Evolutionary conservation across 2,113 vertebrate genomes (phyloP), one percentile per base, ranked within the genome.

Genomic region (Lanius collurio): DNA sequence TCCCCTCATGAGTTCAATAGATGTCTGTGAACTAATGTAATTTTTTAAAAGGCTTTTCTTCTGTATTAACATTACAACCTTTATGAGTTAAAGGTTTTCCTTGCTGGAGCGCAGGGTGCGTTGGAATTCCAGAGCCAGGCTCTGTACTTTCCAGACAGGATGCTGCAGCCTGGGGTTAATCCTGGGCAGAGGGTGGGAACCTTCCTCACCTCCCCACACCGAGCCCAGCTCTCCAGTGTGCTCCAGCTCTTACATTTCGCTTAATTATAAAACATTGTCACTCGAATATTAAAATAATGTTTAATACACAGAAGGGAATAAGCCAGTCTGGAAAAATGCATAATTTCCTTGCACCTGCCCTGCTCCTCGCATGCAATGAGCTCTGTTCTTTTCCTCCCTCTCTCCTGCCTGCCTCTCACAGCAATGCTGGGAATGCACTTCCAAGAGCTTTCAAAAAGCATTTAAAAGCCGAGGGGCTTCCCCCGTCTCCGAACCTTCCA

Each of bases 241-340:
- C 92, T 97, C 94, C 33, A 28, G 74, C 96, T 95, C 94, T 97
- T 98, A 98, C 98, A 97, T 94, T 97, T 87, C 94, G 97, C 97
- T 98, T 98, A 98, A 98, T 98, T 98, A 98, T 98, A 96, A 98
- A 98, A 98, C 97, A 97, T 97, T 98, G 98, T 98, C 97, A 95
- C 96, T 97, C 41, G 93, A 98, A 98, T 98, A 98, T 98, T 98
- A 98, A 98, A 98, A 97, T 98, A 98, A 97, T 98, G 98, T 98
- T 98, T 98, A 98, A 98, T 97, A 98, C 98, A 98, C 98, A 97
- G 97, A 97, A 96, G 98, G 98, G 98, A 98, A 98, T 97, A 98
- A 98, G 97, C 88, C 95, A 91, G 96, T 77, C 97, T 31, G 8
- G 97, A 96, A 97, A 95, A 98, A 97, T 69, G 97, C 97, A 98